Base-by-base conservation (phyloP, 2,113 vertebrate species). In the Lota lota region DNA sequence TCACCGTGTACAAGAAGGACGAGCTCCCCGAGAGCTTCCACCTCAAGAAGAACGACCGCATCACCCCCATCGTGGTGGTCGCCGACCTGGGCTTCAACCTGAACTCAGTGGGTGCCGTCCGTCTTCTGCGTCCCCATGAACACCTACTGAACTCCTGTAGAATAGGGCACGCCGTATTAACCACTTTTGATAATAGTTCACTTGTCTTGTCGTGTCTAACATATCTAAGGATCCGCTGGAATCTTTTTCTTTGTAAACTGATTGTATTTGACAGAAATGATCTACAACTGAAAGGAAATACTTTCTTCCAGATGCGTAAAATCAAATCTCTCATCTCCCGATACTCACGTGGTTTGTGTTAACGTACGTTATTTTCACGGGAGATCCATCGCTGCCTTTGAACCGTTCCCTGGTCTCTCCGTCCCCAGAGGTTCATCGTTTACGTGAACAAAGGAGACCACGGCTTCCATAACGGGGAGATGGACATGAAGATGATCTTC, bases 401-500 rank as follows among this genome's bases (percentile, higher is more conserved):
- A 3, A 18, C 10, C 8, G 40, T 14, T 47, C 40, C 40, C 40
- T 70, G 40, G 12, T 0, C 1, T 15, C 21, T 40, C 15, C 75
- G 20, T 78, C 18, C 11, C 2, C 91, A 94, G 92, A 86, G 69
- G 75, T 0, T 91, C 14, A 89, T 93, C 22, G 24, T 92, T 1
- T 90, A 93, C 18, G 76, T 93, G 47, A 94, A 94, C 78, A 95
- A 92, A 85, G 91, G 92, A 10, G 91, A 94, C 63, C 91, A 94
- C 4, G 87, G 88, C 19, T 95, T 91, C 83, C 90, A 90, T 64
- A 93, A 90, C 60, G 66, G 82, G 0, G 77, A 88, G 68, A 92
- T 87, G 89, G 94, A 94, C 77, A 92, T 92, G 90, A 95, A 94
- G 83, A 93, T 79, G 18, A 91, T 93, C 77, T 94, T 95, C 83